phyloP scores from a whole-genome alignment of 53 echinoderm and acorn worm species.

The Luidia sarsii region DNA sequence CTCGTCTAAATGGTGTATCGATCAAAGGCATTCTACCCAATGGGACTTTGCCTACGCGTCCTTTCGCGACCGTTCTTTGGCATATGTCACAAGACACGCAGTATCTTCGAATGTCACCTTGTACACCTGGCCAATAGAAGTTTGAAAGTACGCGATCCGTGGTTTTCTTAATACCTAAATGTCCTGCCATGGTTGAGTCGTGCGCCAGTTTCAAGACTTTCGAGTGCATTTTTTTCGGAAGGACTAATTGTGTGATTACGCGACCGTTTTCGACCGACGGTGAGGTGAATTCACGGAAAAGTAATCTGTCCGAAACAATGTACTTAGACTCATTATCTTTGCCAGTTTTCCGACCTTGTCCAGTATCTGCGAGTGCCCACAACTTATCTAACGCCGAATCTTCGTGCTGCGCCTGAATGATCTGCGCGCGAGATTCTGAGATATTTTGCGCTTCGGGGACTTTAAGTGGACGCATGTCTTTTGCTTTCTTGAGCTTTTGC shows the following conservation, averaged over 20 bases:
- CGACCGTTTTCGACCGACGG: neutral
- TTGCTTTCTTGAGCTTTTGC: neutral
- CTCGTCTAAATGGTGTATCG: slow-evolving; percentile 40
- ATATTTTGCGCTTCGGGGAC: slow-evolving; percentile 17
- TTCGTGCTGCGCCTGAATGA: neutral
- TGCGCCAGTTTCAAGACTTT: slow-evolving; percentile 29
- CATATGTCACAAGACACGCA: slow-evolving; percentile 61
- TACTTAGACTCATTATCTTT: neutral
- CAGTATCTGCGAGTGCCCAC: neutral
- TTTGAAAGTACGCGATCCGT: slow-evolving; percentile 26
- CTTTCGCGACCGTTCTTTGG: slow-evolving; percentile 53
- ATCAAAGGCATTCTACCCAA: slow-evolving; percentile 39
- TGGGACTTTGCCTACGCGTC: slow-evolving; percentile 21
- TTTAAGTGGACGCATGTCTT: slow-evolving; percentile 5
- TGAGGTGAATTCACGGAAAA: slow-evolving; percentile 10
- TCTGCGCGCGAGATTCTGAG: slow-evolving; percentile 15
- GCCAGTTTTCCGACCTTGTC: neutral
- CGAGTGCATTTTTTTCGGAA: neutral
- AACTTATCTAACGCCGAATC: neutral
- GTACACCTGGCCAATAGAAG: slow-evolving; percentile 49
- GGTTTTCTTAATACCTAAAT: slow-evolving; percentile 31
- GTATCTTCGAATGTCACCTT: slow-evolving; percentile 35
- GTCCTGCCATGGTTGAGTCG: slow-evolving; percentile 52
- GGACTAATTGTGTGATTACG: neutral
- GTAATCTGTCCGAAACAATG: neutral